Evolutionary conservation across 53 echinoderm and acorn worm species (phyloP).

Genomic region (Astropecten irregularis): DNA sequence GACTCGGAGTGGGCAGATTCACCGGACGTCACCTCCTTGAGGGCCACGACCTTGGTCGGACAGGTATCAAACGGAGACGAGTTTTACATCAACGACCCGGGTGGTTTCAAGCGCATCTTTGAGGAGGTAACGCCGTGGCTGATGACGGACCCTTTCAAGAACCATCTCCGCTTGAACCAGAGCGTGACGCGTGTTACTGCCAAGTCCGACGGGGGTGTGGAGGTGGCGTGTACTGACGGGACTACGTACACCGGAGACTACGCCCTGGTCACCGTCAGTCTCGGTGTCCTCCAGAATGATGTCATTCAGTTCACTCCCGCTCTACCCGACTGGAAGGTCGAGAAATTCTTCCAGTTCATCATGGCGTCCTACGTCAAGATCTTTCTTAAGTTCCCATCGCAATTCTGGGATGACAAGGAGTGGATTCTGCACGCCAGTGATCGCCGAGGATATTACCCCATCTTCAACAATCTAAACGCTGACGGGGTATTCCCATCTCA

Average conservation of each 20-base stretch:
- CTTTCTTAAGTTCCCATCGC: slow-evolving; percentile 39
- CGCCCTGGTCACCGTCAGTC: no score
- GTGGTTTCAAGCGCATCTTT: slow-evolving; percentile 49
- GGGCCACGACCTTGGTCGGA: slow-evolving; percentile 18
- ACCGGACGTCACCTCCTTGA: slow-evolving; percentile 34
- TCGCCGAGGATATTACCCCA: no score
- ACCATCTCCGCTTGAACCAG: slow-evolving; percentile 39
- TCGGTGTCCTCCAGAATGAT: no score
- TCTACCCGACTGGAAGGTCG: slow-evolving; percentile 54
- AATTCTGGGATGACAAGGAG: no score
- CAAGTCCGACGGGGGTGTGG: neutral
- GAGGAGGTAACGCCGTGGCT: slow-evolving; percentile 12
- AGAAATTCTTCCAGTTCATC: slow-evolving; percentile 38
- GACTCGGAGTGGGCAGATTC: slow-evolving; percentile 53
- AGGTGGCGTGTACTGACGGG: slow-evolving; percentile 40
- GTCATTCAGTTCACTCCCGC: slow-evolving; percentile 21
- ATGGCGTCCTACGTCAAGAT: slow-evolving; percentile 54
- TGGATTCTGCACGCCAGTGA: no score
- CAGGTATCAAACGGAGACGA: neutral
- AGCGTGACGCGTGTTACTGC: slow-evolving; percentile 5
- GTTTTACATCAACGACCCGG: slow-evolving; percentile 36
- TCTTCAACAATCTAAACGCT: slow-evolving; percentile 51
- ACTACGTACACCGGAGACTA: slow-evolving; percentile 34
- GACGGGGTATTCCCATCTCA: slow-evolving; percentile 25
- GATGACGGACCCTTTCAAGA: neutral